Percentiles rank a stretch among this genome's conserved stretches.
phyloP scores from a whole-genome alignment of 2,113 vertebrate species.

The Galbula dea region DNA sequence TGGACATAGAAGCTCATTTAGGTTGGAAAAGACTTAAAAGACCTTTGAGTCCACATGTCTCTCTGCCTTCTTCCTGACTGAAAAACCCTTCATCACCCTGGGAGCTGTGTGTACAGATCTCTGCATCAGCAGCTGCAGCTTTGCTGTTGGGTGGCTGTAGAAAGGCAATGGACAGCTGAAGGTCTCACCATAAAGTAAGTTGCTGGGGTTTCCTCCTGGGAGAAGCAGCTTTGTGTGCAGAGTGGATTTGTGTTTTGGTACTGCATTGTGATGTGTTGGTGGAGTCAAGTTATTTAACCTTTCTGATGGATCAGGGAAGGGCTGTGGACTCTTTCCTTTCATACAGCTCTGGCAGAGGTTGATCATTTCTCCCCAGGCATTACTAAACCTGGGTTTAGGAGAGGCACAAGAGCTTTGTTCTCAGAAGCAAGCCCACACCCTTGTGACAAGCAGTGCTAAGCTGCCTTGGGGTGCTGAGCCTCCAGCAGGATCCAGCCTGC shows the following conservation, averaged over 20 bases:
- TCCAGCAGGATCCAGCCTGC: neutral
- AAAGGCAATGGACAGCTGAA: neutral
- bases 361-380: neutral
- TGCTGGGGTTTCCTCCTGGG: neutral
- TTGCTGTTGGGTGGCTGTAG: neutral
- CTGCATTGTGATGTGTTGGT: accelerated
- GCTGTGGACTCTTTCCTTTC: neutral
- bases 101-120: accelerated
- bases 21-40: neutral
- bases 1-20: neutral
- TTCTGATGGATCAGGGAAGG: neutral
- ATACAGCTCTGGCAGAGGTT: accelerated
- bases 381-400: accelerated
- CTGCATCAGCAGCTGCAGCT: neutral
- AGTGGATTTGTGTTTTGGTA: neutral
- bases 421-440: accelerated
- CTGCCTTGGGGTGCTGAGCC: neutral
- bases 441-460: accelerated
- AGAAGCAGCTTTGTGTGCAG: neutral
- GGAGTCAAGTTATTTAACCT: neutral
- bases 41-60: neutral
- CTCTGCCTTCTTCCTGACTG: neutral
- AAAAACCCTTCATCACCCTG: neutral
- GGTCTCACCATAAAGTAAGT: neutral
- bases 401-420: neutral